Base-by-base conservation (phyloP, 2,113 vertebrate species). In the Rhombomys opimus region DNA sequence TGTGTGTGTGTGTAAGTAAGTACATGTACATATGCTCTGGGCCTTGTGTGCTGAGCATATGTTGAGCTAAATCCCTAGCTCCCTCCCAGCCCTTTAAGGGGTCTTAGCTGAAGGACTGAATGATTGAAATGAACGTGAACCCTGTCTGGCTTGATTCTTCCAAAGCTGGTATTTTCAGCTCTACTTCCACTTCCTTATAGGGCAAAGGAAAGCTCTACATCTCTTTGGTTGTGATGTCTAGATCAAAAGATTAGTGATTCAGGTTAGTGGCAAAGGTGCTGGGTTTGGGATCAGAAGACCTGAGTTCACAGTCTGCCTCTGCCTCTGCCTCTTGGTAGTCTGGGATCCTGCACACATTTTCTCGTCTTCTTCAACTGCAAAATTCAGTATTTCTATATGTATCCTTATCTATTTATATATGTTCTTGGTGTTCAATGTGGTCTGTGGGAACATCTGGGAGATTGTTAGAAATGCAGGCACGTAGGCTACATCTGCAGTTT, bases 71-170 rank as follows among this genome's bases (percentile, higher is more conserved):
- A 65, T 30, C 57, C 27, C 38, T 46, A 63, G 7, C 8, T 8
- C 0, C 11, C 72, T 72, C 63, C n/a, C 17, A 73, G 38, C 57
- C 46, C 18, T 96, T 94, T 78, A 87, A 95, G 50, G 32, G 86
- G 76, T 85, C 68, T 96, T 96, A 89, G 89, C 95, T 92, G 41
- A 94, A 89, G 76, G 85, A 61, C 41, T 89, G 61, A 76, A 82
- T 75, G 75, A 87, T 81, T 97, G 87, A 96, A 73, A 46, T 95
- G 90, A 90, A 73, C 59, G 50, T 23, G 73, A 97, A 35, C 52
- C 54, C 68, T 94, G 76, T 7, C 88, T 87, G 41, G 10, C 90
- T 96, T 87, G 90, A 93, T 90, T 96, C 65, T 94, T 65, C 20
- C 13, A 0, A 59, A 92, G 85, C 50, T 95, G 41, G 25, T 95